Evolutionary conservation across 2,888 invertebrate species (phyloP).

Genomic region (Loripinus fragilis): DNA sequence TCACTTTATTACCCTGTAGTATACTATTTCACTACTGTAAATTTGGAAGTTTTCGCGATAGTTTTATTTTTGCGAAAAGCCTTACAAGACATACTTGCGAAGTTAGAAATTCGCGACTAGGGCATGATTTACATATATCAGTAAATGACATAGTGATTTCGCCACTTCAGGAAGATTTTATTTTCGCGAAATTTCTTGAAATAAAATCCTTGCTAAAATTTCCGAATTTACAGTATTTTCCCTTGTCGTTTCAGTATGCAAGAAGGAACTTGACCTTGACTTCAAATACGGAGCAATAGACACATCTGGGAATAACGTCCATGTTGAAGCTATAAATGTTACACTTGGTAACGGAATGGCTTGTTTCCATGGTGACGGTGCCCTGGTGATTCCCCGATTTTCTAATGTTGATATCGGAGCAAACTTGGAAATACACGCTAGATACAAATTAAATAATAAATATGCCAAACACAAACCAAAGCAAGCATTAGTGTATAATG

Average conservation of each 20-base stretch:
- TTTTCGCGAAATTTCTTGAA: too few species aligned
- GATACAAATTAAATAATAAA: conserved; percentile 26
- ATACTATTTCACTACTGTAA: too few species aligned
- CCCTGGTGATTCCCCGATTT: conserved; percentile 47
- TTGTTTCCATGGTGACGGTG: conserved; percentile 55
- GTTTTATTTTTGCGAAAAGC: too few species aligned
- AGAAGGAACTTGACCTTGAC: conserved; percentile 48
- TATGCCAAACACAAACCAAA: conserved; percentile 8
- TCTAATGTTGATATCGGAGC: conserved; percentile 50
- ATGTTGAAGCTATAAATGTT: conserved; percentile 47
- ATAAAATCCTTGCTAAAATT: too few species aligned
- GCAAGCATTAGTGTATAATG: conserved; percentile 52
- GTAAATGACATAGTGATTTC: too few species aligned
- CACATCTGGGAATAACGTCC: conserved; percentile 38
- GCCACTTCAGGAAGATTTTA: too few species aligned
- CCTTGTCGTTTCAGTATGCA: conserved; percentile 37
- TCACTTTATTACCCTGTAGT: too few species aligned
- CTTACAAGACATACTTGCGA: too few species aligned
- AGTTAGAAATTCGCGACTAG: too few species aligned
- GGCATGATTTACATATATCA: too few species aligned
- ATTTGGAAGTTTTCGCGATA: too few species aligned
- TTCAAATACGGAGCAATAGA: conserved; percentile 34
- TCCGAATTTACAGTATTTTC: too few species aligned
- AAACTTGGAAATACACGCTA: conserved; percentile 31
- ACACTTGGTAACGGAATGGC: conserved; percentile 32